These are phyloP conservation scores for Drosophila stalkeri DNA, from an alignment of 2,888 invertebrate species.

Conservation along the genomic window DNA sequence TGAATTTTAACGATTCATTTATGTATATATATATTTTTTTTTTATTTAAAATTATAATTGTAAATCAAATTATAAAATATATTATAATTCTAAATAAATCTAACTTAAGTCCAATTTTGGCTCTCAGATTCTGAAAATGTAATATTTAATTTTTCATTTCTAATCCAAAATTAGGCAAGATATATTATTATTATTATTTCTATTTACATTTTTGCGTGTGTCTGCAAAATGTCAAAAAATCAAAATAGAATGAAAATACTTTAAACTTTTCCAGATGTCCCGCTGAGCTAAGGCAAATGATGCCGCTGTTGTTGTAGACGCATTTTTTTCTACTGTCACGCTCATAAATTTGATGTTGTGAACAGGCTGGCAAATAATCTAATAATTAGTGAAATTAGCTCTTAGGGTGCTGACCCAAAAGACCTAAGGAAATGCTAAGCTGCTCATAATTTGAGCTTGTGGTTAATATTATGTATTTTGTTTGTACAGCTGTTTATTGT, in stretches of 20 bases:
- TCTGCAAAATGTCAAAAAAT: conserved; percentile 63
- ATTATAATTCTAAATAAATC: background rate
- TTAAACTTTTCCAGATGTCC: conserved; percentile 65
- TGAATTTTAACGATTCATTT: background rate
- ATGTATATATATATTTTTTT: background rate
- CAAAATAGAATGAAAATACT: conserved; percentile 21
- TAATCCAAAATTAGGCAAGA: conserved; percentile 60
- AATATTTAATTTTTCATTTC: conserved; percentile 34
- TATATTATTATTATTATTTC: conserved; percentile 43
- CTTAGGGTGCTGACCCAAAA: conserved; percentile 21
- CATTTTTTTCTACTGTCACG: conserved; percentile 32
- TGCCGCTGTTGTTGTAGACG: background rate
- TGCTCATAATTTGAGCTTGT: background rate
- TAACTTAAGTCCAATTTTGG: background rate
- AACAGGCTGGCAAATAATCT: conserved; percentile 63
- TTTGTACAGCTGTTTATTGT: background rate
- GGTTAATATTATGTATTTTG: background rate
- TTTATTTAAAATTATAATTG: background rate
- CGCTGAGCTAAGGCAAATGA: conserved; percentile 18
- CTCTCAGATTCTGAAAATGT: background rate
- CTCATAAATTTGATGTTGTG: conserved; percentile 64
- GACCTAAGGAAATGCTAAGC: background rate
- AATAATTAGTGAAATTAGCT: conserved; percentile 71
- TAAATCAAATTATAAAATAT: too few species aligned
- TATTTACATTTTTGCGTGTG: conserved; percentile 42